Conservation (phyloP, 2,113 vertebrate genomes). For the Colossoma macropomum region DNA sequence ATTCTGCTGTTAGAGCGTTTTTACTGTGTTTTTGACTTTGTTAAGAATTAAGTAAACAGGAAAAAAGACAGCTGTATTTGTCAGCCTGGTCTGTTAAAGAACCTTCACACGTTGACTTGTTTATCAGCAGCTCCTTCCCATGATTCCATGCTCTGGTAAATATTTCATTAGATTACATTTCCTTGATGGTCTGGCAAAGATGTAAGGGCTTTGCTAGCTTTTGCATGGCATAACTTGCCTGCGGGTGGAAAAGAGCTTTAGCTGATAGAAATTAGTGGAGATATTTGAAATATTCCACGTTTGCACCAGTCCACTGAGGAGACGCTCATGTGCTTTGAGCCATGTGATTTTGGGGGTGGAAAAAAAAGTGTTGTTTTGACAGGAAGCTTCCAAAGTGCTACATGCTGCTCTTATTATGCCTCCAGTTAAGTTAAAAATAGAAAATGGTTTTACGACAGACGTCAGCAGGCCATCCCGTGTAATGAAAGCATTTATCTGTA, state of each 20-base stretch:
- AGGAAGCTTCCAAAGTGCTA: conserved; percentile 54
- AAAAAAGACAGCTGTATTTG: neutral
- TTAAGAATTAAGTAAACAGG: too few species aligned
- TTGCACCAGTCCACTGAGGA: conserved; percentile 35
- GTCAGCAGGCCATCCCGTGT: conserved; percentile 60
- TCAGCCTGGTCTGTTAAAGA: neutral
- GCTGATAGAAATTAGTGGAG: conserved; percentile 49
- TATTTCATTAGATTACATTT: conserved; percentile 25
- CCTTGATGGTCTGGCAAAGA: neutral
- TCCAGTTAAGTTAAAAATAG: conserved; percentile 67
- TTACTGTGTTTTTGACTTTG: too few species aligned
- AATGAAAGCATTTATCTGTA: conserved; percentile 67
- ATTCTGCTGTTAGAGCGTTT: too few species aligned
- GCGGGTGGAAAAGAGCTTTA: conserved; percentile 21
- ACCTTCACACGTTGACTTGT: neutral
- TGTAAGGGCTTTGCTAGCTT: neutral
- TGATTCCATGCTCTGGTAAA: neutral
- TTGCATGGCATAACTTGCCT: neutral
- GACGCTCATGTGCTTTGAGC: conserved; percentile 51
- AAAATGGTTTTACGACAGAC: conserved; percentile 63
- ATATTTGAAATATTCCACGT: conserved; percentile 53
- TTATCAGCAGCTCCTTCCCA: conserved; percentile 11
- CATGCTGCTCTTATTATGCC: conserved; percentile 53
- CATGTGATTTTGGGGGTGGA: conserved; percentile 59
- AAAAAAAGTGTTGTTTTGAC: conserved; percentile 59